Conservation (phyloP, 2,888 invertebrate species). For the Sinhomidia bicolor region DNA sequence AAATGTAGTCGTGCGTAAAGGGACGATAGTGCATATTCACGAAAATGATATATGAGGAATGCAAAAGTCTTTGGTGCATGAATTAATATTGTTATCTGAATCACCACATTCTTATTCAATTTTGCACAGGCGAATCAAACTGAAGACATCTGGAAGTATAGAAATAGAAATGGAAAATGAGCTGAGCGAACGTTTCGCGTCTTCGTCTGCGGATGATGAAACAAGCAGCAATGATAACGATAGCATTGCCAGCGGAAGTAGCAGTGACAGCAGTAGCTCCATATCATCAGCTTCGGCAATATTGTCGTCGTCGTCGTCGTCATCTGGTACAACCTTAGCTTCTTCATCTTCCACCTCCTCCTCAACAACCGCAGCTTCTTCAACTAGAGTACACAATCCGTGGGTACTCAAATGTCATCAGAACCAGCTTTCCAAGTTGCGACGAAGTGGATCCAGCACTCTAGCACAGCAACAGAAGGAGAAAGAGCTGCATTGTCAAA, state of each 20-base stretch:
- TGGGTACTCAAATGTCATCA: slow-evolving; percentile 84
- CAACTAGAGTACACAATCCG: slow-evolving; percentile 82
- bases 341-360: slow-evolving; percentile 7
- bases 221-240: slow-evolving; percentile 51
- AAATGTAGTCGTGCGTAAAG: too few relatives aligned
- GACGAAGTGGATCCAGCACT: slow-evolving; percentile 78
- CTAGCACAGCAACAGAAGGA: slow-evolving; percentile 72
- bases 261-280: slow-evolving; percentile 46
- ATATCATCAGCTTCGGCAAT: neutral
- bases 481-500: slow-evolving; percentile 77
- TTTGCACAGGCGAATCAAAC: slow-evolving; percentile 81
- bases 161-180: slow-evolving; percentile 81
- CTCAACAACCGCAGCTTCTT: neutral
- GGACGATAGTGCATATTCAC: too few relatives aligned
- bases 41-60: too few relatives aligned
- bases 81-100: too few relatives aligned
- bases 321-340: neutral
- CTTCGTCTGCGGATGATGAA: slow-evolving; percentile 56
- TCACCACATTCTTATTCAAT: too few relatives aligned
- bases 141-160: slow-evolving; percentile 82
- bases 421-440: slow-evolving; percentile 82
- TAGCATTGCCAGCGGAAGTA: slow-evolving; percentile 19
- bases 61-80: too few relatives aligned
- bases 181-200: slow-evolving; percentile 34
- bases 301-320: neutral